Conservation (phyloP, 1,140 invertebrate genomes). For the Spodoptera litura region DNA sequence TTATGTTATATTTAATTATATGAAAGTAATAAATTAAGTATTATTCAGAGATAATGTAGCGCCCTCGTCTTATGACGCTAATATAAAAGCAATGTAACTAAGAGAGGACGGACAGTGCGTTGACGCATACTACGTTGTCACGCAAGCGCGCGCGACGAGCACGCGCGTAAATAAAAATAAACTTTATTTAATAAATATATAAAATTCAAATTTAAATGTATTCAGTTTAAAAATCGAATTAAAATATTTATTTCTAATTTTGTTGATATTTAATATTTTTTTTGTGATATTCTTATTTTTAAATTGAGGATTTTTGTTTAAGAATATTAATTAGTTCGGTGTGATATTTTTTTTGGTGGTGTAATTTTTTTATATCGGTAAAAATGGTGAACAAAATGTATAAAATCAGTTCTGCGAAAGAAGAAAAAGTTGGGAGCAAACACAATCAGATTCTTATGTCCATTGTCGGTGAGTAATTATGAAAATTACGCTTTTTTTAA, state of each 20-base stretch:
- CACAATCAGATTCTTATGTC: conserved; percentile 79
- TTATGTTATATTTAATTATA: too few relatives aligned
- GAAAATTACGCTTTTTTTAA: background rate
- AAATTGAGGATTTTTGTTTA: background rate
- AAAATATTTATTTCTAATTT: too few relatives aligned
- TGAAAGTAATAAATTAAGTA: too few relatives aligned
- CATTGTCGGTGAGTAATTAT: conserved; percentile 71
- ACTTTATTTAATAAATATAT: background rate
- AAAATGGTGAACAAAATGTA: conserved; percentile 80
- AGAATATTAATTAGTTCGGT: background rate
- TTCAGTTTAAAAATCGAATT: too few relatives aligned
- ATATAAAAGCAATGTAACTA: conserved; percentile 1
- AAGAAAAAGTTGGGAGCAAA: conserved; percentile 67
- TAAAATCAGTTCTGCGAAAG: conserved; percentile 63
- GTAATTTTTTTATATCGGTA: background rate
- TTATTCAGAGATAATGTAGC: background rate
- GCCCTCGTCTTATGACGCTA: background rate
- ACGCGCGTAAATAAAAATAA: conserved; percentile 4
- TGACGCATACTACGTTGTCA: conserved; percentile 5
- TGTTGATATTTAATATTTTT: background rate
- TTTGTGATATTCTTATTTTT: background rate
- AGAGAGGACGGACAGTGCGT: conserved; percentile 3
- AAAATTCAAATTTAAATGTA: background rate
- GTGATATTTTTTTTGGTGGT: background rate
- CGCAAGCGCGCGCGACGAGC: background rate